Evolutionary conservation across 2,888 invertebrate genomes (phyloP), one percentile per base, ranked within the genome.

Genomic region (Bruchidius siliquastri): DNA sequence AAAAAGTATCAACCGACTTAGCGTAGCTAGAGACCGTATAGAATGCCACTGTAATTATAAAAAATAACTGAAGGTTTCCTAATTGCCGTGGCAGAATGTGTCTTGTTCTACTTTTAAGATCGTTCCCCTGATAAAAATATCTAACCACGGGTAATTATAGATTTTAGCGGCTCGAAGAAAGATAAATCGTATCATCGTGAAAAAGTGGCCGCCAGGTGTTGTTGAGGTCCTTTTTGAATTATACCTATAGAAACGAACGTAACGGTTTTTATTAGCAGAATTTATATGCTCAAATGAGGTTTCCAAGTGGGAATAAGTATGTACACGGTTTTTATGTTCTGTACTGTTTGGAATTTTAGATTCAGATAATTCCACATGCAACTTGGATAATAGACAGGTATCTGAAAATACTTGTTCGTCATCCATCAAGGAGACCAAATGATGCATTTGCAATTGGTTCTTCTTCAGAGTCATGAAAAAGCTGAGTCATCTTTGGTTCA

Each of bases 21-120:
- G 77, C 76, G 77, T 78, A 81, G 77, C 78, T 81, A 82, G 79
- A 80, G 78, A 81, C 81, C 82, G 83, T 83, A 79, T 77, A 83
- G 79, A 78, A 81, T 82, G 82, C 81, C 81, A 81, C 81, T 80
- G 79, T 82, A 83, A 83, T 82, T 83, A 82, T 78, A 76, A 78
- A 77, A 74, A 75, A 74, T 77, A 76, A 67, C 70, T 75, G 76
- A 76, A 75, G 75, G 74, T 75, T 76, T 76, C 76, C 82, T 83
- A 83, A 83, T 83, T 83, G 81, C 82, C 83, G 82, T 83, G 82
- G 83, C 83, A 83, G 82, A 82, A 81, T 78, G 78, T 80, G 79
- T 79, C 80, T 81, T 80, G 80, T 79, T 78, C 75, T 76, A 75
- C 77, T 77, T 77, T 78, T 75, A 73, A 79, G 79, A 79, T 79